Conservation (phyloP, 2,888 invertebrate genomes). For the Drosophila histrio region DNA sequence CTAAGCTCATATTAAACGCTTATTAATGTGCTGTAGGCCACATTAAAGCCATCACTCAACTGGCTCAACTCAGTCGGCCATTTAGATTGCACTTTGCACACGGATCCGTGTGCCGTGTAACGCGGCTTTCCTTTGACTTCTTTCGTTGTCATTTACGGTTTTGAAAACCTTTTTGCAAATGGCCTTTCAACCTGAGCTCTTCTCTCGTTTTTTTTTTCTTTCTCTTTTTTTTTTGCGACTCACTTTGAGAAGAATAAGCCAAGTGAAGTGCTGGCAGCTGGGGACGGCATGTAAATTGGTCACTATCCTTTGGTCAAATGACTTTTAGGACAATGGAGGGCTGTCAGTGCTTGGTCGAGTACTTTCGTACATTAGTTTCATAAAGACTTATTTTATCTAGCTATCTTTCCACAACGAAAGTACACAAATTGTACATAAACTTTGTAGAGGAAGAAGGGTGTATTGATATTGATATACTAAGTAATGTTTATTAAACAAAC, state of each 20-base stretch:
- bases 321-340: background rate
- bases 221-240: background rate
- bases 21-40: constrained; percentile 15
- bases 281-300: background rate
- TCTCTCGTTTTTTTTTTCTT: background rate
- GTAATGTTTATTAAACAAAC: too few species aligned
- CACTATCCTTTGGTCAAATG: background rate
- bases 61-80: constrained; percentile 2
- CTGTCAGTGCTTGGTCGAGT: background rate
- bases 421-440: background rate
- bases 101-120: constrained; percentile 14
- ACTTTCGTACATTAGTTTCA: background rate
- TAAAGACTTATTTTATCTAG: background rate
- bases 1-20: constrained; percentile 26
- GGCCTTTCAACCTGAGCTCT: constrained; percentile 3
- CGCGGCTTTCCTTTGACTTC: constrained; percentile 27
- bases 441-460: too few species aligned
- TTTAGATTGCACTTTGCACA: constrained; percentile 12
- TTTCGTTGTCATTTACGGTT: background rate
- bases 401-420: background rate
- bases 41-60: constrained; percentile 25
- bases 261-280: background rate
- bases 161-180: constrained; percentile 33
- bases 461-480: too few species aligned
- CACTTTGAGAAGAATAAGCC: background rate